Conservation (phyloP, 2,113 vertebrate genomes). For the Carettochelys insculpta region DNA sequence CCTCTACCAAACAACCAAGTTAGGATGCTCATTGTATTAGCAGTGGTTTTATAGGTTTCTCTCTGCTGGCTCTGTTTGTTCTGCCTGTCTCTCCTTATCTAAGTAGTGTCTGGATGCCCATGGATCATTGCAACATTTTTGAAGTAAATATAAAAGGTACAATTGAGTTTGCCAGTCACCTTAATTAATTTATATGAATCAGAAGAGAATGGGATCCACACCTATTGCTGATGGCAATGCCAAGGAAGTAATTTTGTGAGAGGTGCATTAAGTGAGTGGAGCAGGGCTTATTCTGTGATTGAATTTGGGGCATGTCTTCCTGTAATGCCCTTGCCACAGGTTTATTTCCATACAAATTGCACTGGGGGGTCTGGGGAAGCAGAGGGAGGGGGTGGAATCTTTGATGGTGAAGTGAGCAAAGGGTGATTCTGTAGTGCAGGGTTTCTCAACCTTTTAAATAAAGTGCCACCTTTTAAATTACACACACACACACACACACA, state of each 20-base stretch:
- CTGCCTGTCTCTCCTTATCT: background rate
- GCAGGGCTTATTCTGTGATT: background rate
- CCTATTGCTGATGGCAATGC: background rate
- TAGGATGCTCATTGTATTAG: background rate
- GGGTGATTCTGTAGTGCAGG: background rate
- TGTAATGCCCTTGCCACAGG: background rate
- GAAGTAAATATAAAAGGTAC: background rate
- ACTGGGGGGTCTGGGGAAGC: too few species aligned
- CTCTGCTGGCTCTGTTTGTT: background rate
- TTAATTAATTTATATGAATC: background rate
- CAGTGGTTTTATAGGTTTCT: background rate
- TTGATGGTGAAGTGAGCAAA: background rate
- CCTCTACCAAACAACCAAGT: background rate
- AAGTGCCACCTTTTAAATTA: too few species aligned
- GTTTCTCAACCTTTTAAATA: too few species aligned
- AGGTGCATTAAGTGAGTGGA: background rate
- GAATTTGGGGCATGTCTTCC: slow-evolving; percentile 3
- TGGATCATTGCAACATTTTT: background rate
- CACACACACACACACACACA: too few species aligned
- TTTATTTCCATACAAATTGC: background rate
- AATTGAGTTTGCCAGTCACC: background rate
- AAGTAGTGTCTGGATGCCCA: background rate
- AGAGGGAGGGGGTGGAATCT: too few species aligned
- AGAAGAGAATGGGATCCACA: background rate
- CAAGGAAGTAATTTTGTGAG: background rate